These are phyloP conservation scores for Drosophila punjabiensis DNA, from an alignment of 1,140 invertebrate species.

Conservation along the genomic window DNA sequence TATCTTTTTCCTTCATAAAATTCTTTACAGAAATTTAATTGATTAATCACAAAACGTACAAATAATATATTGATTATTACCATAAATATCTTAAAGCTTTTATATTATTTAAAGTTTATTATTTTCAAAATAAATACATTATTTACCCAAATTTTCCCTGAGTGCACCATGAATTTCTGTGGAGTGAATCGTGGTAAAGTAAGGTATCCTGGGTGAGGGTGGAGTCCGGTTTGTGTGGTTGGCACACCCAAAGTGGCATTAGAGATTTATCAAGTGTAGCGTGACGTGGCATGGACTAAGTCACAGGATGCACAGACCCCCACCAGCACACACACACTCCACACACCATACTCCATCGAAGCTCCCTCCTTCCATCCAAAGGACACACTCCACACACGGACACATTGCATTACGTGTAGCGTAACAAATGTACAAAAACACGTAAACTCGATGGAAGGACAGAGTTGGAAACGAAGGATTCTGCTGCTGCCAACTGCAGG, in stretches of 20 bases:
- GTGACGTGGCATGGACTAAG: conserved; percentile 78
- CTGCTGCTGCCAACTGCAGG: conserved; percentile 63
- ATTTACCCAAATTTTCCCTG: background rate
- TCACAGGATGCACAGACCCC: conserved; percentile 42
- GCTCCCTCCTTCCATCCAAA: background rate
- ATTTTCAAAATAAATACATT: too few species aligned
- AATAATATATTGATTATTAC: background rate
- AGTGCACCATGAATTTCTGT: conserved; percentile 4
- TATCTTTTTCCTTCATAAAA: background rate
- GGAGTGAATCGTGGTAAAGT: conserved; percentile 15
- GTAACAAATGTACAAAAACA: conserved; percentile 84
- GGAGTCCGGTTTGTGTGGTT: conserved; percentile 54
- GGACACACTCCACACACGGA: conserved; percentile 33
- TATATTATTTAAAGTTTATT: background rate
- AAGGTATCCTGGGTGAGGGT: conserved; percentile 6
- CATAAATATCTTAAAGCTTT: background rate
- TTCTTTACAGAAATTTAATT: background rate
- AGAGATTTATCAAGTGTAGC: conserved; percentile 83
- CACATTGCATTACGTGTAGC: conserved; percentile 81
- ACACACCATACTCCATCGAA: background rate
- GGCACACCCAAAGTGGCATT: conserved; percentile 81
- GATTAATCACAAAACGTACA: background rate
- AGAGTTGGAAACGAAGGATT: conserved; percentile 18
- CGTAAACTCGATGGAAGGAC: conserved; percentile 62
- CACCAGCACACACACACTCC: conserved; percentile 5